Evolutionary conservation across 2,797 vertebrate species (phyloP), one percentile per base, ranked within the genome.

Genomic region (Danio aesculapii): DNA sequence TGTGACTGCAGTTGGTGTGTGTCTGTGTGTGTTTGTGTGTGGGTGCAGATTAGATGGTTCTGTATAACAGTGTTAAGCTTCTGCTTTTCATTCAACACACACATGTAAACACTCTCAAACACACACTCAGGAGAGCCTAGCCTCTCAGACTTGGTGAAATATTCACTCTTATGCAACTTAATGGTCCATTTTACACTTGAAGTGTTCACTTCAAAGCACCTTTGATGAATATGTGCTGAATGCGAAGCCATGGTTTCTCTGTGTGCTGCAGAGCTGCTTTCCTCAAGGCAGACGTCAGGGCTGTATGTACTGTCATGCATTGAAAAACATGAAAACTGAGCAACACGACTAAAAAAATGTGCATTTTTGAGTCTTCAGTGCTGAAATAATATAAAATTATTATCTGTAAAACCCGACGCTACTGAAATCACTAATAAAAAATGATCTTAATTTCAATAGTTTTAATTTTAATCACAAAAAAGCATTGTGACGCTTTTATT

Each of bases 131-230:
- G n/a, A 9, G n/a, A 75, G 41, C 43, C 17, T 52, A 66, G 6
- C 43, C 43, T 80, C 73, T 83, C 84, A 76, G 83, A 84, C 75
- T 79, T 76, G 17, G 69, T 52, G 16, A 68, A 30, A 66, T 50
- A 68, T 75, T 66, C 30, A 47, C 75, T 57, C 67, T 39, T 66
- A 41, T 52, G 66, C n/a, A 75, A 57, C 16, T n/a, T 75, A 62
- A 78, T 69, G 68, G 57, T 47, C 52, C 50, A 57, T 80, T 80
- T 80, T 64, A 72, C 69, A 73, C 78, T 84, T 88, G 84, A 89
- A 87, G 81, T 86, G 82, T 88, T 81, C 81, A 85, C 87, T 90
- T 84, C 46, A 87, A 89, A 84, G 63, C 59, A 58, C 11, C 9
- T 57, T 41, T 78, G 13, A 46, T 41, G 41, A 55, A 21, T 41